Evolutionary conservation across 2,888 invertebrate genomes (phyloP), one percentile per base, ranked within the genome.

Genomic region (Drosophila nr. perissopoda): DNA sequence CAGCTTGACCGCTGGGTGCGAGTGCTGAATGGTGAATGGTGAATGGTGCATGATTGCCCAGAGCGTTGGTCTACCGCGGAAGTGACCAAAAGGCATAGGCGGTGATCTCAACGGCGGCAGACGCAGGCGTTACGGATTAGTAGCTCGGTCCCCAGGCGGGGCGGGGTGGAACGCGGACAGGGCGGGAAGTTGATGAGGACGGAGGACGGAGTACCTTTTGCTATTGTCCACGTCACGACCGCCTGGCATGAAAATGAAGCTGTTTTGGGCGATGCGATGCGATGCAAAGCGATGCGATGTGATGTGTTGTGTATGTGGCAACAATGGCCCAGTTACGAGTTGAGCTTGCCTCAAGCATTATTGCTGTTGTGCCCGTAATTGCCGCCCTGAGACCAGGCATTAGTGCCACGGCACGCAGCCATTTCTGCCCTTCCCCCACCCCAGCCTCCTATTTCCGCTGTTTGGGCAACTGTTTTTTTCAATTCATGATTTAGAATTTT

Each of bases 181-280:
- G 21, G 51, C 29, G 42, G 27, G 13, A 49, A 42, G 42, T 13
- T 16, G 25, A 21, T 46, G 46, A 2, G 33, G 2, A 29, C 18
- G 29, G 49, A 27, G 49, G 27, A 4, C 18, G 18, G 49, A 27
- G 49, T 18, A 11, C 27, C 16, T 29, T 18, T 57, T 18, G n/a
- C 69, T 67, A 70, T 84, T 84, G 88, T 84, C 52, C 57, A 54
- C 27, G n/a, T 49, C 84, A 84, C 84, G 84, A 81, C 81, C 89
- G 89, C 83, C 76, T 83, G 79, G 61, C 70, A 61, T 66, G 69
- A 76, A 81, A 83, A 84, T 84, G 84, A 84, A 89, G 84, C 87
- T 76, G 84, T 84, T 87, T 58, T 59, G 40, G 61, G 69, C 69
- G 51, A 42, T 31, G 54, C 10, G 33, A 16, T 4, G 31, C 31